A percentile compares a stretch with the other conserved stretches of the same genome.
phyloP scores from a whole-genome alignment of 2,113 vertebrate species.

The Neotoma lepida region DNA sequence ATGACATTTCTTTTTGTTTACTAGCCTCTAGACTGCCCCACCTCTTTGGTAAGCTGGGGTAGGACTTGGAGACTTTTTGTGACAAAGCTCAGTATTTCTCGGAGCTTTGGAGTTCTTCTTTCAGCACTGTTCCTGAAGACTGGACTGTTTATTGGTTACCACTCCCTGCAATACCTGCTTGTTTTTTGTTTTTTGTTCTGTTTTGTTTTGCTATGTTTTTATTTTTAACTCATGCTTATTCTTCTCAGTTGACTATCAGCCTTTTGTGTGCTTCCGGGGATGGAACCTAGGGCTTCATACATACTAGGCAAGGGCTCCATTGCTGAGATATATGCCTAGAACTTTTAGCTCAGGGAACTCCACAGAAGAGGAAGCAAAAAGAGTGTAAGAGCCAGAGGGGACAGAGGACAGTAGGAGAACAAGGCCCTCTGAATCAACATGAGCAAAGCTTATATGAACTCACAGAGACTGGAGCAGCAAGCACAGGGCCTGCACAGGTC shows the following conservation, averaged over 20 bases:
- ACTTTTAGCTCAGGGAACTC: background rate
- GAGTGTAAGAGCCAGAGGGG: background rate
- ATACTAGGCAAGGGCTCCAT: too few relatives aligned
- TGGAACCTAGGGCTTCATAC: background rate
- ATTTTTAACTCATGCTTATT: background rate
- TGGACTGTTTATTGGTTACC: background rate
- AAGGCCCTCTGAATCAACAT: background rate
- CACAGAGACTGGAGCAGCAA: background rate
- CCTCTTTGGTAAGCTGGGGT: background rate
- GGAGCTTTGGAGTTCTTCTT: background rate
- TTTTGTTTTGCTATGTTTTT: too few relatives aligned
- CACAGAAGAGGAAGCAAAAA: background rate
- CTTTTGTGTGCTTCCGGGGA: background rate
- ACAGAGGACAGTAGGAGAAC: background rate
- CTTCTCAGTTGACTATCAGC: background rate
- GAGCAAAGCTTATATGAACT: background rate
- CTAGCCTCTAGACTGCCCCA: background rate
- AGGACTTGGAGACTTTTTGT: background rate
- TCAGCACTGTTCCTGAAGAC: background rate
- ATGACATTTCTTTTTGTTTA: constrained; percentile 22
- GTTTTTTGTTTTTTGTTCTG: too few relatives aligned
- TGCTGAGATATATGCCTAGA: background rate
- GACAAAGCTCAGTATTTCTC: background rate
- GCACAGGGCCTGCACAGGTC: background rate
- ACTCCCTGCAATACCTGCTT: background rate